These are phyloP conservation scores for Masticophis lateralis DNA, from an alignment of 2,797 vertebrate genomes.

Conservation along the genomic window DNA sequence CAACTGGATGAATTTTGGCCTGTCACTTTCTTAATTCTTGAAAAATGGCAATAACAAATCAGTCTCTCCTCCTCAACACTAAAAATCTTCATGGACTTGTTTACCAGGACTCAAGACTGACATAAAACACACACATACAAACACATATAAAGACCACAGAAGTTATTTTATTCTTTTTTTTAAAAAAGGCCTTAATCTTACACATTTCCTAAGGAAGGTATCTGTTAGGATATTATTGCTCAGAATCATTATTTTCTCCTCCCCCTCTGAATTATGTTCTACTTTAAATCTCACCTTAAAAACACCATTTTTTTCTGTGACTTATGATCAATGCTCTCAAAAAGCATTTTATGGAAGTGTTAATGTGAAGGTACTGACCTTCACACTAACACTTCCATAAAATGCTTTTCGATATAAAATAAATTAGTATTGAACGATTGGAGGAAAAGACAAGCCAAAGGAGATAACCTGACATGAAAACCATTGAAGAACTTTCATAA, in stretches of 20 bases:
- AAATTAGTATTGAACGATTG: constrained; percentile 27
- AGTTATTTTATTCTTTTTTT: background rate
- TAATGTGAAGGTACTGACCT: constrained; percentile 10
- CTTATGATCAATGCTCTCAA: constrained; percentile 29
- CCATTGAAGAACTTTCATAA: constrained; percentile 7
- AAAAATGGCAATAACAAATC: background rate
- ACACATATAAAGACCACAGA: background rate
- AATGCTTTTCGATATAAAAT: constrained; percentile 11
- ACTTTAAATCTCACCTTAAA: constrained; percentile 30
- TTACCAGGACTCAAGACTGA: background rate
- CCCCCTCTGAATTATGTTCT: constrained; percentile 1
- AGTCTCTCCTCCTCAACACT: background rate
- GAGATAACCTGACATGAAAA: constrained; percentile 29
- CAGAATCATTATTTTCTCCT: too few species aligned
- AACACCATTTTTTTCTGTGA: constrained; percentile 19
- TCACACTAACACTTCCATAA: too few species aligned
- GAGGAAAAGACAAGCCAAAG: constrained; percentile 19
- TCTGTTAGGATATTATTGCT: background rate
- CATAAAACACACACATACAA: background rate
- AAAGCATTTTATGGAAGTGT: constrained; percentile 29
- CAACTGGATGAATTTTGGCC: background rate
- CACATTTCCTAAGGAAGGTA: background rate
- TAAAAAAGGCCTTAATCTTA: background rate
- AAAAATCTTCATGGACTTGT: background rate
- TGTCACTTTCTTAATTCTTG: background rate